phyloP scores from a whole-genome alignment of 1,140 invertebrate species.

The Lepidotrigona ventralis region DNA sequence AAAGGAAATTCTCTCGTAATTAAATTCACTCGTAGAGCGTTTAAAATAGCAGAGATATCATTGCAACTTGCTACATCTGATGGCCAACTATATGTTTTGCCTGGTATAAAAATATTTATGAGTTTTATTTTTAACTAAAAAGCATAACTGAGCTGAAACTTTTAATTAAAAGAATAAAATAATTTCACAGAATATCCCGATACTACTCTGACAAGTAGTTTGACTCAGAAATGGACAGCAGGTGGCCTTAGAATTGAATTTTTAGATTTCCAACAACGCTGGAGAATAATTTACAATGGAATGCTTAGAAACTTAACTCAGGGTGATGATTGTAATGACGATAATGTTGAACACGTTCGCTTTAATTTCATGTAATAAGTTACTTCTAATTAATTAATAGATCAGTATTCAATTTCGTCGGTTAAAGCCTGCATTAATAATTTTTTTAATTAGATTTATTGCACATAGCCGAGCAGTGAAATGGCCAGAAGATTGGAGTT shows the following conservation, averaged over 20 bases:
- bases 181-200: conserved; percentile 75
- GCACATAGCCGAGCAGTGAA: conserved; percentile 78
- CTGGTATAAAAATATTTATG: conserved; percentile 72
- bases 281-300: conserved; percentile 84
- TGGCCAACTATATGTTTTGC: conserved; percentile 78
- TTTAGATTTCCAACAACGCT: conserved; percentile 79
- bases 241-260: conserved; percentile 82
- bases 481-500: conserved; percentile 79
- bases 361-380: conserved; percentile 77
- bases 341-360: conserved; percentile 76
- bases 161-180: background rate
- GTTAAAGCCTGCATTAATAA: background rate
- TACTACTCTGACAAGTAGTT: conserved; percentile 70
- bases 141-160: too few relatives aligned
- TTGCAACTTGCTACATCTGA: conserved; percentile 78
- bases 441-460: conserved; percentile 81
- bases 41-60: conserved; percentile 74
- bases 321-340: conserved; percentile 59
- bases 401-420: background rate
- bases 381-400: background rate
- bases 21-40: conserved; percentile 73
- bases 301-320: conserved; percentile 76
- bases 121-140: background rate
- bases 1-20: conserved; percentile 76
- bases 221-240: conserved; percentile 77